phyloP scores from a whole-genome alignment of 2,797 vertebrate species.

The Scolopax rusticola region DNA sequence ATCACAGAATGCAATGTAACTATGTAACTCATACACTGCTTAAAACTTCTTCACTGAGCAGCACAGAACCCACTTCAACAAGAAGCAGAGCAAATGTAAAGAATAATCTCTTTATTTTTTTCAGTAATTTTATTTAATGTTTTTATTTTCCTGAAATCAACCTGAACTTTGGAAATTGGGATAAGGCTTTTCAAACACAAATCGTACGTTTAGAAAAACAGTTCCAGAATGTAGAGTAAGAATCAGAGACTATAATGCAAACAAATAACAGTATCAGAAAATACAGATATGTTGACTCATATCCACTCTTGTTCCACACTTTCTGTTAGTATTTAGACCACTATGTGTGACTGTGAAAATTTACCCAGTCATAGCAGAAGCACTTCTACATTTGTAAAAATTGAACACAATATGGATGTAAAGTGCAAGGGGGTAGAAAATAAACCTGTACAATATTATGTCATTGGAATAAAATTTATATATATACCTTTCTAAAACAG shows the following conservation, averaged over 20 bases:
- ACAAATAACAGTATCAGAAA: background rate
- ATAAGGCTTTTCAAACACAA: background rate
- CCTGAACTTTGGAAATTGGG: background rate
- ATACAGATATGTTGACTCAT: background rate
- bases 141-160: background rate
- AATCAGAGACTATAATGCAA: background rate
- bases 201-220: background rate
- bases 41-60: background rate
- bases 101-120: background rate
- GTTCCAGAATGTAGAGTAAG: background rate
- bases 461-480: background rate
- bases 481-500: slow-evolving; percentile 72
- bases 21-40: background rate
- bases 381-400: background rate
- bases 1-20: background rate
- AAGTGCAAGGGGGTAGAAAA: background rate
- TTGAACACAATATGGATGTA: background rate
- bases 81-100: background rate
- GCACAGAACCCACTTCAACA: background rate
- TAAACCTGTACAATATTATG: background rate
- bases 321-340: background rate
- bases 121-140: background rate
- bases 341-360: background rate
- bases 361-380: background rate
- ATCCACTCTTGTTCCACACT: background rate